phyloP scores from a whole-genome alignment of 2,797 vertebrate species.

The Oreortyx pictus region DNA sequence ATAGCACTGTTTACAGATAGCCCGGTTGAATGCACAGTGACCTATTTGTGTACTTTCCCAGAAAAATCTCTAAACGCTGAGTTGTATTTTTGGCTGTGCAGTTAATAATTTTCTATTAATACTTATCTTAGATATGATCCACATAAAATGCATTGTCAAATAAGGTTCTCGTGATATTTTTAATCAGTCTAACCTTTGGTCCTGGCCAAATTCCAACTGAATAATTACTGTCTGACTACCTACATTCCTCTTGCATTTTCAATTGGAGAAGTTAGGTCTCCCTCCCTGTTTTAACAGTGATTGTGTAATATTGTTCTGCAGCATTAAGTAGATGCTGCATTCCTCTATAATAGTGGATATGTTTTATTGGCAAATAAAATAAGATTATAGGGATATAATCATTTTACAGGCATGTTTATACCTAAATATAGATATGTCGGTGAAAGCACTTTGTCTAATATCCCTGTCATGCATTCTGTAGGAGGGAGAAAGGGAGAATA shows the following conservation, averaged over 20 bases:
- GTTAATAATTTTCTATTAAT: conserved; percentile 68
- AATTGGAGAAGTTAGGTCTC: conserved; percentile 42
- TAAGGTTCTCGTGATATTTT: conserved; percentile 66
- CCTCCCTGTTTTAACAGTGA: conserved; percentile 22
- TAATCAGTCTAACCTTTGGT: conserved; percentile 64
- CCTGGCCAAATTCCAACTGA: conserved; percentile 65
- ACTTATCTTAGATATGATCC: conserved; percentile 49
- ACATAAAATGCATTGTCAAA: conserved; percentile 59
- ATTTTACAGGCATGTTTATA: conserved; percentile 52
- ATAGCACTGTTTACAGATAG: conserved; percentile 17
- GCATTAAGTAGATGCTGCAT: conserved; percentile 15
- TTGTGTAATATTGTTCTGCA: conserved; percentile 62
- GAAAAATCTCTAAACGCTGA: conserved; percentile 51
- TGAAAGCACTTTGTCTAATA: conserved; percentile 36
- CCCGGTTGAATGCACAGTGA: conserved; percentile 34
- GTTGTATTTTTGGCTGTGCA: conserved; percentile 52
- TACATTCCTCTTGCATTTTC: conserved; percentile 61
- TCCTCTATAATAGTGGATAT: not conserved
- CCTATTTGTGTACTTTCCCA: conserved; percentile 31
- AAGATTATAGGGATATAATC: conserved; percentile 41
- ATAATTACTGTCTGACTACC: conserved; percentile 66
- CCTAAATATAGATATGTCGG: conserved; percentile 46
- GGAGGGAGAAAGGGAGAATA: not conserved
- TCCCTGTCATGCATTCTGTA: conserved; percentile 69
- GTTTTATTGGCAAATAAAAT: conserved; percentile 49